Base-by-base conservation (phyloP, 2,888 invertebrate genomes). In the Resseliella maxima region DNA sequence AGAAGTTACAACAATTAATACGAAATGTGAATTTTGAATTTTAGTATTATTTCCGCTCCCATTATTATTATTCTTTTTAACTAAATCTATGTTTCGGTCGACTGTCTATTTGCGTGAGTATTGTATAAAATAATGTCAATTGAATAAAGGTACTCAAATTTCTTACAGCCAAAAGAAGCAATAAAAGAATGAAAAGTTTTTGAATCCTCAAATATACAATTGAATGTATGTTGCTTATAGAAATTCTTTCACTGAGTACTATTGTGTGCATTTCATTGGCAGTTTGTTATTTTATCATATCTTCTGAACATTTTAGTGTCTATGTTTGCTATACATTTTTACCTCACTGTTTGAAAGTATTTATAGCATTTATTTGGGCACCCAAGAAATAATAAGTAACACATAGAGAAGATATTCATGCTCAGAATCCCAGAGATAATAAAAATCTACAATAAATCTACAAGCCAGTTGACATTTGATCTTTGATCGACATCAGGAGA, bases 1-100 rank as follows among this genome's bases (percentile, higher is more conserved):
- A 72, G 83, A 38, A 83, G 6, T 21, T 83, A n/a, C 1, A 83
- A 83, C 83, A 83, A 83, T 83, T 38, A 83, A 38, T 38, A 83
- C 38, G 83, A 83, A 83, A 83, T 83, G 83, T 83, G 83, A 83
- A 83, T 83, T 83, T 81, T 81, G 5, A n/a, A 36, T 12, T 81
- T 81, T 36, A 21, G 36, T 81, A 81, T 81, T 81, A 81, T 81
- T 81, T 83, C 18, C 24, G 31, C n/a, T 31, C 31, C 31, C 72
- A 72, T 72, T 72, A 72, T 72, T 15, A 72, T 72, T 72, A 31
- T 72, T 59, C 24, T 72, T 72, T 72, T 72, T 59, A 72, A 31
- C 72, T 72, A 3, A 35, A n/a, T 59, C 41, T 21, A 27, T 27
- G 59, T n/a, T n/a, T n/a, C n/a, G n/a, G n/a, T 59, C 46, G 59